These are phyloP conservation scores for Pseudachorutes palmiensis DNA, from an alignment of 1,140 invertebrate genomes.

Conservation along the genomic window DNA sequence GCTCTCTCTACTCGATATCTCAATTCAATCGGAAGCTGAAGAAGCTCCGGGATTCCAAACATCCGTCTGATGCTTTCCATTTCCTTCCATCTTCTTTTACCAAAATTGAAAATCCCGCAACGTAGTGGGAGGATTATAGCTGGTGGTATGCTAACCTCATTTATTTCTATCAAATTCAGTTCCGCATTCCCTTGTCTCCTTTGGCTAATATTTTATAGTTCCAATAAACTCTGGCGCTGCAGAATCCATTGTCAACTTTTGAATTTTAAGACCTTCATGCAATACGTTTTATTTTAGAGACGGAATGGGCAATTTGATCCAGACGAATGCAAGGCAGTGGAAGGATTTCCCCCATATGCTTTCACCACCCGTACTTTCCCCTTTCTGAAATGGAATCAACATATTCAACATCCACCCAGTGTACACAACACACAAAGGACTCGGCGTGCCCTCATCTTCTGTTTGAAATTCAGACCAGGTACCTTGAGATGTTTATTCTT, in stretches of 20 bases:
- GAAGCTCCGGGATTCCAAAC: neutral
- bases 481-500: neutral
- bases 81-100: neutral
- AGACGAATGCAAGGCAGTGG: too few relatives aligned
- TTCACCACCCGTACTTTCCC: too few relatives aligned
- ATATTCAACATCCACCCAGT: too few relatives aligned
- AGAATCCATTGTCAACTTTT: neutral
- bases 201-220: neutral
- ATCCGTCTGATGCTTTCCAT: slow-evolving; percentile 4
- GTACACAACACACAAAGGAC: too few relatives aligned
- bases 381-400: too few relatives aligned
- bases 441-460: too few relatives aligned
- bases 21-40: neutral
- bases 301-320: too few relatives aligned
- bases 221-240: neutral
- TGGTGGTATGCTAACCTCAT: neutral
- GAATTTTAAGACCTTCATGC: neutral
- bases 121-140: neutral
- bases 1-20: neutral
- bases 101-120: neutral
- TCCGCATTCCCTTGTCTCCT: neutral
- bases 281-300: too few relatives aligned
- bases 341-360: neutral
- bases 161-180: neutral
- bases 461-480: neutral